Base-by-base conservation (phyloP, 2,113 vertebrate genomes). In the Paradisaea rubra region DNA sequence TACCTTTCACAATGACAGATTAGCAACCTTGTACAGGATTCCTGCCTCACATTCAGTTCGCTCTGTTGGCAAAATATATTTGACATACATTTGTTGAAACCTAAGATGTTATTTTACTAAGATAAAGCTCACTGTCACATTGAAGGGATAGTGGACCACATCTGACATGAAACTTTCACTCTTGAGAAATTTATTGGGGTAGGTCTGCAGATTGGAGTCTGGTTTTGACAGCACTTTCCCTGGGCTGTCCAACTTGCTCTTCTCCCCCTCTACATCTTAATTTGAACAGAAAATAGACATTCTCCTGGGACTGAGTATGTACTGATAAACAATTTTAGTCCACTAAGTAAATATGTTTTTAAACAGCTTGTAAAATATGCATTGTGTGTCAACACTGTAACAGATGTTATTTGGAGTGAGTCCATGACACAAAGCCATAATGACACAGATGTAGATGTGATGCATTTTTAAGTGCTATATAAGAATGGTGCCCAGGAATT, bases 341-440 rank as follows among this genome's bases (percentile, higher is more conserved):
- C 69, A 88, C 77, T 37, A 73, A 91, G 73, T 93, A 95, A 96
- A 85, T 89, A 93, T 74, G 81, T 93, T 91, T 95, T 92, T 61
- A 95, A 97, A 95, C 83, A 93, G 91, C 71, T 94, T 92, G 69
- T 85, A 95, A 95, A 94, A 80, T 74, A 92, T 90, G 72, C 79
- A 85, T 89, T 87, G 63, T 83, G 86, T 88, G 45, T 96, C 89
- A 95, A 93, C 89, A 71, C 59, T 90, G 71, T 53, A 95, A 95
- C 95, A 95, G 93, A 96, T 91, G 89, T 88, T 94, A 88, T 95
- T 47, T 91, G 91, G 93, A 94, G n/a, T 17, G 37, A 88, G 52
- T 91, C 86, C 88, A 92, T 83, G 82, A 92, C 54, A 95, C 63
- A 95, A 81, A 94, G 89, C 86, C 84, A 71, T 79, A 91, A 89